A percentile compares a stretch with the other conserved stretches of the same genome.
These are phyloP conservation scores for Drosophila melanosoma DNA, from an alignment of 2,888 invertebrate genomes.

Conservation along the genomic window DNA sequence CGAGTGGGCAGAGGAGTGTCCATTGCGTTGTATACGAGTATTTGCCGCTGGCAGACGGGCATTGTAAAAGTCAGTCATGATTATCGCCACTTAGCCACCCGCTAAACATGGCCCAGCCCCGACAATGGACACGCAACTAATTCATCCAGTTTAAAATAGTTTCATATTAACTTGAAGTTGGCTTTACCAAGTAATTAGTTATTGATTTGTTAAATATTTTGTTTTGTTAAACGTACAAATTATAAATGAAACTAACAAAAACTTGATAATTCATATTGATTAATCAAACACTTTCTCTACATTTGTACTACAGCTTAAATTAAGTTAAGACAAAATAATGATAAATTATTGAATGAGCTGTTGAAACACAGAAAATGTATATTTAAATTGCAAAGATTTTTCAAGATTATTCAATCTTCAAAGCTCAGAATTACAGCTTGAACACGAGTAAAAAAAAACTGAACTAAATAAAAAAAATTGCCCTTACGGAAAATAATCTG, in stretches of 20 bases:
- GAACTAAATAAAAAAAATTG: background rate
- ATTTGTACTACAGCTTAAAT: background rate
- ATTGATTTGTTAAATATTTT: background rate
- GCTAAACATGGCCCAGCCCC: constrained; percentile 10
- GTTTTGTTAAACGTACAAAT: background rate
- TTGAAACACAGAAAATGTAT: background rate
- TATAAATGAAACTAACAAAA: background rate
- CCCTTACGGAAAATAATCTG: too few relatives aligned
- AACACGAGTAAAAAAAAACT: background rate
- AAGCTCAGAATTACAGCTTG: background rate
- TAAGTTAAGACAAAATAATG: too few relatives aligned
- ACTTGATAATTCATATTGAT: background rate
- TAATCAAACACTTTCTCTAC: background rate
- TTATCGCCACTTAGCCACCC: constrained; percentile 75
- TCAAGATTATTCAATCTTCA: background rate
- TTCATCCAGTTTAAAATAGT: constrained; percentile 1
- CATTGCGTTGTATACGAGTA: constrained; percentile 29
- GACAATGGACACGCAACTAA: constrained; percentile 21
- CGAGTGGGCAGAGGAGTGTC: constrained; percentile 8
- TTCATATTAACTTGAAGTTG: background rate
- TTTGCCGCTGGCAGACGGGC: constrained; percentile 37
- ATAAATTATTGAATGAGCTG: background rate
- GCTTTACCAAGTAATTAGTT: background rate
- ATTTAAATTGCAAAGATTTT: background rate
- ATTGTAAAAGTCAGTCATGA: constrained; percentile 80